Evolutionary conservation across 2,888 invertebrate genomes (phyloP), one percentile per base, ranked within the genome.

Genomic region (Tholera decimalis): DNA sequence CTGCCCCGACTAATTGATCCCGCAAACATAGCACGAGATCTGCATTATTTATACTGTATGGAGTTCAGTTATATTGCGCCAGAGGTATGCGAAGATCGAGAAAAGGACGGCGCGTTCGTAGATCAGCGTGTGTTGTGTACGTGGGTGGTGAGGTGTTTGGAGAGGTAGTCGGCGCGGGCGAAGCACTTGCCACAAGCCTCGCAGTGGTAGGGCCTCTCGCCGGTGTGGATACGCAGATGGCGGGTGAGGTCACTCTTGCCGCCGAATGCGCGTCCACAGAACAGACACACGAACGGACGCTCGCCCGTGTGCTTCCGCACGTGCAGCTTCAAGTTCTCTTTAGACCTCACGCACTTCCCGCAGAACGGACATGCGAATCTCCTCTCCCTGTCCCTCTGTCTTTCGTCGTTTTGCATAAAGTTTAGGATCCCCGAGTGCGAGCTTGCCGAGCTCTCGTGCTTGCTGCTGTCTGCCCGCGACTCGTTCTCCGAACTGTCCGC

Each of bases 161-260:
- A 98, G 64, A 98, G 96, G 88, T 98, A 98, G 91, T 98, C 98
- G 59, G 98, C 98, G 56, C 98, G 96, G 28, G 98, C 98, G 92
- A 98, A 98, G 91, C 98, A 98, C 92, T 98, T 98, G 78, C 98
- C 98, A 92, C 98, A 98, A 91, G 98, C 98, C 92, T 98, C 98
- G 94, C 98, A 98, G 90, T 98, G 98, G 92, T 98, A 98, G 35
- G 98, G 98, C 70, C 98, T 96, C 92, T 98, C 98, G 41, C 98
- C 98, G 13, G 98, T 98, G 90, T 98, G 98, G 77, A 98, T 98
- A 77, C 98, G 97, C 75, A 98, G 95, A 90, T 98, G 98, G 30
- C 98, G 97, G 20, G 98, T 98, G 82, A 98, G 93, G 88, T 98
- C 98, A 87, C 98, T 98, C 91, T 98, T 98, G 28, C 98, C 98